Conservation (phyloP, 2,113 vertebrate species). For the Diphyllodes magnificus region DNA sequence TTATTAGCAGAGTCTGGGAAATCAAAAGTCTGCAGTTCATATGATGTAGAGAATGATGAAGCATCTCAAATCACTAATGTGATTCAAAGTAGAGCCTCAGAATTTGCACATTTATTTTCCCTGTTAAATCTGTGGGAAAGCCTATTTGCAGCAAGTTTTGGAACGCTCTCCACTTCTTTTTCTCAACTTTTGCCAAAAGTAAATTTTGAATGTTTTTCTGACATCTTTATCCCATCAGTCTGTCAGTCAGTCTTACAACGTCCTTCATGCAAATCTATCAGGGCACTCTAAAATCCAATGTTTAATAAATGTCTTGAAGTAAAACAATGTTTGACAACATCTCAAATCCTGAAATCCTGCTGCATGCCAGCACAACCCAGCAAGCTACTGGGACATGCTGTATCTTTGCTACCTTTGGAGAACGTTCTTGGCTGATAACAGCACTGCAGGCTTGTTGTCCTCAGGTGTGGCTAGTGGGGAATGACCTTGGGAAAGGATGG, state of each 20-base stretch:
- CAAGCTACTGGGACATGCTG: rapidly evolving
- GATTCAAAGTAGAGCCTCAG: conserved; percentile 5
- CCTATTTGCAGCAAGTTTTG: conserved; percentile 23
- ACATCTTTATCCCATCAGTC: background rate
- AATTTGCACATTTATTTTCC: background rate
- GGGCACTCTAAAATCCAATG: background rate
- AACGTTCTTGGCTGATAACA: rapidly evolving
- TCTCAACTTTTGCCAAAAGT: background rate
- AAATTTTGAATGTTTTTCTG: background rate
- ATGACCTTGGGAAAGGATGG: background rate
- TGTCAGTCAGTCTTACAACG: background rate
- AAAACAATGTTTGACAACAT: background rate
- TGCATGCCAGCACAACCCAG: background rate
- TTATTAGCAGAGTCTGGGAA: conserved; percentile 30
- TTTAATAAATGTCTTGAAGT: background rate
- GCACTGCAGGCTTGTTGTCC: rapidly evolving
- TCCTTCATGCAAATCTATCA: background rate
- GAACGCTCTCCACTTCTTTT: background rate
- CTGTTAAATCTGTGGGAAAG: background rate
- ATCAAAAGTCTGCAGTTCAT: conserved; percentile 20
- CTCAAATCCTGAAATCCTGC: background rate
- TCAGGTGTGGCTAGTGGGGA: background rate
- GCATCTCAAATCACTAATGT: conserved; percentile 10
- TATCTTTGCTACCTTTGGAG: background rate
- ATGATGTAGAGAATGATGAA: conserved; percentile 17